Percentiles rank a stretch among this genome's conserved stretches.
These are phyloP conservation scores for Furcifer pardalis DNA, from an alignment of 2,797 vertebrate species.

Conservation along the genomic window DNA sequence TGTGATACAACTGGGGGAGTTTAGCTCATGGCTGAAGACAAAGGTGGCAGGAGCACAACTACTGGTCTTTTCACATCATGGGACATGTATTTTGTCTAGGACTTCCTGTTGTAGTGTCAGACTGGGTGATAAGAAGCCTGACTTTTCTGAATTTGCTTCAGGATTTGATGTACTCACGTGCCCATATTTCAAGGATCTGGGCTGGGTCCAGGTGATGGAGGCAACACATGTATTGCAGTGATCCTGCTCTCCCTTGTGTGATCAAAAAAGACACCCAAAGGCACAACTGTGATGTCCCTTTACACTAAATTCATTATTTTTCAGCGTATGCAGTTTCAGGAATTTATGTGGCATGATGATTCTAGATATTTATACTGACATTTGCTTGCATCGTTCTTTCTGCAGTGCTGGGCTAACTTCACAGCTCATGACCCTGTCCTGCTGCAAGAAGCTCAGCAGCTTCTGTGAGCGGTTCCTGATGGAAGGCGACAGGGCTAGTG, in stretches of 20 bases:
- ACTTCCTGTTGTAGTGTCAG: not conserved
- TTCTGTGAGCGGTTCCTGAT: not conserved
- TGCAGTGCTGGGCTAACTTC: not conserved
- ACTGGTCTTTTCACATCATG: too few relatives aligned
- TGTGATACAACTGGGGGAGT: too few relatives aligned
- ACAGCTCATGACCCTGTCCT: slow-evolving; percentile 5
- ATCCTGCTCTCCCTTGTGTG: not conserved
- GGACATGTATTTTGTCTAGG: not conserved
- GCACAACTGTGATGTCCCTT: not conserved
- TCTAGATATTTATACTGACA: not conserved
- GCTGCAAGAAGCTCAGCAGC: not conserved
- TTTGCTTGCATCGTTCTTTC: not conserved
- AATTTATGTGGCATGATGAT: not conserved
- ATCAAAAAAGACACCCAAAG: not conserved
- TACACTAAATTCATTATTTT: not conserved
- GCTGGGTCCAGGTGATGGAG: not conserved
- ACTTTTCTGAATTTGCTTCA: not conserved
- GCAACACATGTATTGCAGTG: not conserved
- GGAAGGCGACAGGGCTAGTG: not conserved
- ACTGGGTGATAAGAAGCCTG: too few relatives aligned
- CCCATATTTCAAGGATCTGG: not conserved
- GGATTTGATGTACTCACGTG: not conserved
- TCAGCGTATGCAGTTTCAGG: not conserved
- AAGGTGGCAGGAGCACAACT: not conserved
- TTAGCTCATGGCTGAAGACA: not conserved